Evolutionary conservation across 2,113 vertebrate genomes (phyloP).

Genomic region (Ammodytes dubius): DNA sequence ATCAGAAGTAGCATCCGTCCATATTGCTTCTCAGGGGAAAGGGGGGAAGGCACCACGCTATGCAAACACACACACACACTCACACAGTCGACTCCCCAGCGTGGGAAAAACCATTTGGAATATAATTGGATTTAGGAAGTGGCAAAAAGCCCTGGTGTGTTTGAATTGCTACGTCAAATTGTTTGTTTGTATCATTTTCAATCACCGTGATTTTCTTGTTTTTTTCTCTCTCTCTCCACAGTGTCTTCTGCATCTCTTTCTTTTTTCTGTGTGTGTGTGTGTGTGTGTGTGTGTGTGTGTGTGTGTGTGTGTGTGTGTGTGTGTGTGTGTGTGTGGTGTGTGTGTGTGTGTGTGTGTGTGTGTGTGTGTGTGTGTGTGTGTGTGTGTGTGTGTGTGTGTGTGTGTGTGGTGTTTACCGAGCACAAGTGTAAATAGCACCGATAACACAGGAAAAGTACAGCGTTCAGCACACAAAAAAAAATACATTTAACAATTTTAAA

Average conservation of each 20-base stretch:
- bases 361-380: no score
- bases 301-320: no score
- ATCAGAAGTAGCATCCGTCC: slow-evolving; percentile 63
- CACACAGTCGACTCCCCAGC: slow-evolving; percentile 3
- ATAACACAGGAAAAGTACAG: background rate
- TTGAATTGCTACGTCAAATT: slow-evolving; percentile 37
- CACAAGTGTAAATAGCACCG: background rate
- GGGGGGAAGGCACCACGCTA: slow-evolving; percentile 3
- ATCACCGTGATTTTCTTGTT: slow-evolving; percentile 6
- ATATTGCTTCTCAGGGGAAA: slow-evolving; percentile 38
- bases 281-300: no score
- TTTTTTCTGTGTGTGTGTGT: slow-evolving; percentile 3
- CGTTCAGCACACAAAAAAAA: no score
- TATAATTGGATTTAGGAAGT: slow-evolving; percentile 43
- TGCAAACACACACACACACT: slow-evolving; percentile 43
- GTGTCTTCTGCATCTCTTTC: no score
- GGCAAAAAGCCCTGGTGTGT: slow-evolving; percentile 11
- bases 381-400: no score
- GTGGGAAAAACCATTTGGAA: slow-evolving; percentile 36
- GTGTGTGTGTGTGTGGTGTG: no score
- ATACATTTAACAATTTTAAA: no score
- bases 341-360: no score
- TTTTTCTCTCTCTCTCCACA: background rate
- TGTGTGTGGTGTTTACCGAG: background rate
- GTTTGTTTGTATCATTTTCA: slow-evolving; percentile 17